phyloP scores from a whole-genome alignment of 2,797 vertebrate species.

The Sebastiscus albofasciatus region DNA sequence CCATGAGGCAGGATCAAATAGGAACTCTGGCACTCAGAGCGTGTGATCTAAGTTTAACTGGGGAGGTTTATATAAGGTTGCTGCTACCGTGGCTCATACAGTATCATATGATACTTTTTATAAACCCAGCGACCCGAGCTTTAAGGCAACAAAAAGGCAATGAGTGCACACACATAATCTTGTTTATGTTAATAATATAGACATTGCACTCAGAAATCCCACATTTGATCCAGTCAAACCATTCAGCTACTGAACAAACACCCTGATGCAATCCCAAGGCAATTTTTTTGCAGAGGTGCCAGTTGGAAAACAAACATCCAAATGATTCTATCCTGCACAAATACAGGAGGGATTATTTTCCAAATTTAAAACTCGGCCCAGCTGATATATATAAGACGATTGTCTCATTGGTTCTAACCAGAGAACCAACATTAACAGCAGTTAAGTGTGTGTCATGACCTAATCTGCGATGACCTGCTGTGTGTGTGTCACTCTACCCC shows the following conservation, averaged over 20 bases:
- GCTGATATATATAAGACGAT: constrained; percentile 18
- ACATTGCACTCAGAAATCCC: constrained; percentile 27
- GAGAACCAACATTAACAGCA: constrained; percentile 24
- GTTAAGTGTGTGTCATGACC: constrained; percentile 57
- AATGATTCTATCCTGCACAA: constrained; percentile 20
- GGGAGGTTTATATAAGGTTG: constrained; percentile 7
- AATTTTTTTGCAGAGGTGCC: constrained; percentile 52
- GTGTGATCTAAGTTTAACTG: constrained; percentile 30
- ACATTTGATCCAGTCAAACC: constrained; percentile 39
- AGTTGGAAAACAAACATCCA: constrained; percentile 54
- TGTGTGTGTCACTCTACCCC: constrained; percentile 61
- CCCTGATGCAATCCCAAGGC: constrained; percentile 74
- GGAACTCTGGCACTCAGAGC: constrained; percentile 1
- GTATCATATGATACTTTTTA: background rate
- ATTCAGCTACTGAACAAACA: constrained; percentile 53
- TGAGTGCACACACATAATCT: background rate
- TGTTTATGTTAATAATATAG: constrained; percentile 5
- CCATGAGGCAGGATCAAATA: background rate
- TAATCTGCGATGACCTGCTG: constrained; percentile 62
- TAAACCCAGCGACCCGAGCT: background rate
- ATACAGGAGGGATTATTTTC: background rate
- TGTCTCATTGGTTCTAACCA: constrained; percentile 8
- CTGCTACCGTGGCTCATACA: background rate
- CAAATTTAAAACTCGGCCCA: constrained; percentile 4
- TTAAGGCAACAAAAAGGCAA: background rate